These are phyloP conservation scores for Manis javanica DNA, from an alignment of 2,797 vertebrate genomes.

Conservation along the genomic window DNA sequence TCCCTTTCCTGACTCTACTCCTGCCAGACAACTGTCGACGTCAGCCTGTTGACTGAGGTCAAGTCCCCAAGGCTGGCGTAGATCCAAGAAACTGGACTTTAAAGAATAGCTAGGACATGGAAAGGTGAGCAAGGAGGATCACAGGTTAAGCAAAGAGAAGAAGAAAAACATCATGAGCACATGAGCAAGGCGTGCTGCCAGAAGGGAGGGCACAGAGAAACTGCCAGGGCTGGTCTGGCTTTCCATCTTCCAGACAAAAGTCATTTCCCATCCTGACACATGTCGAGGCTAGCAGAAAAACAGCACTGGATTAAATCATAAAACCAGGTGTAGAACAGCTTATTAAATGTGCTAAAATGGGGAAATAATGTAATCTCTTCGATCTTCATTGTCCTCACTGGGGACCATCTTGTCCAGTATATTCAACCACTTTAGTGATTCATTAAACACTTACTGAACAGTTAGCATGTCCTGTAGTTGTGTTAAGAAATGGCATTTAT, in stretches of 20 bases:
- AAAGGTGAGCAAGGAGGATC: neutral
- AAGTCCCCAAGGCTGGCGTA: neutral
- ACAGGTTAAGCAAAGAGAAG: neutral
- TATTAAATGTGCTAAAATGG: neutral
- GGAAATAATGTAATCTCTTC: neutral
- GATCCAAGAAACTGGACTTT: neutral
- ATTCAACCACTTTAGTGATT: neutral
- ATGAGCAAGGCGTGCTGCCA: neutral
- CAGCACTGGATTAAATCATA: neutral
- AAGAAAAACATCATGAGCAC: neutral
- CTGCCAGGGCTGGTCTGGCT: too few species aligned
- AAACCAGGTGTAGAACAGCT: neutral
- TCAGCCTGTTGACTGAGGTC: neutral
- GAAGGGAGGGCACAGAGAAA: neutral
- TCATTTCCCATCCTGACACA: neutral
- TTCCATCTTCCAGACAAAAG: neutral
- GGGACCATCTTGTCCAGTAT: neutral
- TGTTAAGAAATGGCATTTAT: neutral
- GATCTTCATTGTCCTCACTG: neutral
- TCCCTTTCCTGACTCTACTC: neutral
- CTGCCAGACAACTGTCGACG: neutral
- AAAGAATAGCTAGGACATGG: neutral
- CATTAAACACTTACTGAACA: neutral
- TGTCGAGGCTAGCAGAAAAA: neutral
- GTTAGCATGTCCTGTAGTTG: neutral